phyloP scores from a whole-genome alignment of 2,113 vertebrate species.

The Phalacrocorax aristotelis region DNA sequence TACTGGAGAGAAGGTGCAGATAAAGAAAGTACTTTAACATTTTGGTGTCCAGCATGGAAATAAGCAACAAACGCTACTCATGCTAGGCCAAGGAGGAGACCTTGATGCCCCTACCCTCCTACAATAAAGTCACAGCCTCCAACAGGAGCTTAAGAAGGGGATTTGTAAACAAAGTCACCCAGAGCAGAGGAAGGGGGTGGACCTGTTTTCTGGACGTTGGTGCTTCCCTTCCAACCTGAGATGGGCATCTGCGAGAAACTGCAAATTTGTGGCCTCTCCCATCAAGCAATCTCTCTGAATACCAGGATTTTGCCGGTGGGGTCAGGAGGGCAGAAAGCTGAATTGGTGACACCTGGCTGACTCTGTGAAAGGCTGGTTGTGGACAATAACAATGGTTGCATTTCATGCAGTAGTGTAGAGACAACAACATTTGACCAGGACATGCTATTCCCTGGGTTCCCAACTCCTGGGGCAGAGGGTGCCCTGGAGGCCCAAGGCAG shows the following conservation, averaged over 20 bases:
- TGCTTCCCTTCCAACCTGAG: not conserved
- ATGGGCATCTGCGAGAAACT: not conserved
- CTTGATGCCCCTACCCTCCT: not conserved
- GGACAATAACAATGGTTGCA: accelerated
- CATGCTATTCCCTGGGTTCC: not conserved
- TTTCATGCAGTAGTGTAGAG: not conserved
- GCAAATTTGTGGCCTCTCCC: not conserved
- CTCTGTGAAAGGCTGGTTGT: not conserved
- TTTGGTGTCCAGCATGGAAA: not conserved
- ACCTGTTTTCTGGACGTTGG: accelerated
- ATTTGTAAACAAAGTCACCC: not conserved
- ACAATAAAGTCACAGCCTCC: not conserved
- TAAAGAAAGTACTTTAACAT: not conserved
- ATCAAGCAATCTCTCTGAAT: not conserved
- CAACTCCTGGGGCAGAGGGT: no score
- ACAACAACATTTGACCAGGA: accelerated
- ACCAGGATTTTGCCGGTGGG: not conserved
- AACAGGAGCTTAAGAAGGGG: not conserved
- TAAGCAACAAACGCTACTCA: not conserved
- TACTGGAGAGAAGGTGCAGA: not conserved
- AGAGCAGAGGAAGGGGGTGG: accelerated
- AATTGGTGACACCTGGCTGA: not conserved
- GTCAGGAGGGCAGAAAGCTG: not conserved
- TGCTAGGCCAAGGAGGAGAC: not conserved
- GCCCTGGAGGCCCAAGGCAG: not conserved